Evolutionary conservation across 2,888 invertebrate species (phyloP).

Genomic region (Pyrrhosoma nymphula): DNA sequence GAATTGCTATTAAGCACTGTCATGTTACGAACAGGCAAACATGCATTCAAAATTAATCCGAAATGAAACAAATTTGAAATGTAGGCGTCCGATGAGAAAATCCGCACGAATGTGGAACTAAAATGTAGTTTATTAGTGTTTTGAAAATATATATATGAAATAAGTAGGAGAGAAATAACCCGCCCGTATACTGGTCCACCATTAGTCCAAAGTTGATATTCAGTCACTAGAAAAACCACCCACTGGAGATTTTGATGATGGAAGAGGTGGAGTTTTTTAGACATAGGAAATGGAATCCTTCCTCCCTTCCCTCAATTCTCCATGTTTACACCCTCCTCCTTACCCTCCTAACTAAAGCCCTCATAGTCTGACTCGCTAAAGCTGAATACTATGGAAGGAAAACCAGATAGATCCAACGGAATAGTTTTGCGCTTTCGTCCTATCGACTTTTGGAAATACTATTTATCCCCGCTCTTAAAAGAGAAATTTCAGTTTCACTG

Average conservation of each 20-base stretch:
- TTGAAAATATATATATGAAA: too few species aligned
- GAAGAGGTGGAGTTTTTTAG: not conserved
- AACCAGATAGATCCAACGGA: not conserved
- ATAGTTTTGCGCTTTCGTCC: not conserved
- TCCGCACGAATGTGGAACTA: too few species aligned
- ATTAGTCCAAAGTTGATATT: too few species aligned
- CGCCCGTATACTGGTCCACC: too few species aligned
- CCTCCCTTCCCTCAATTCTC: not conserved
- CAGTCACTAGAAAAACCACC: too few species aligned
- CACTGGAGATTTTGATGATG: not conserved
- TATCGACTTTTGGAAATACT: not conserved
- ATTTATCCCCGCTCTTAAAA: not conserved
- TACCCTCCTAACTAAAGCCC: not conserved
- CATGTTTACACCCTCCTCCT: not conserved
- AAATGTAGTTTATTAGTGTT: too few species aligned
- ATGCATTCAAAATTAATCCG: too few species aligned
- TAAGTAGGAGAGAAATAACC: too few species aligned
- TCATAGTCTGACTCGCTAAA: not conserved
- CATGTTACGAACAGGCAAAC: too few species aligned
- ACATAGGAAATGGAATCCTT: not conserved
- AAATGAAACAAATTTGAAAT: too few species aligned
- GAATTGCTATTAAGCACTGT: too few species aligned
- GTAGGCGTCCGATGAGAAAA: too few species aligned
- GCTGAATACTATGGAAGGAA: not conserved
- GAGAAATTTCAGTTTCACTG: not conserved